These are phyloP conservation scores for Drosophila parthenogenetica DNA, from an alignment of 2,888 invertebrate genomes.

Conservation along the genomic window DNA sequence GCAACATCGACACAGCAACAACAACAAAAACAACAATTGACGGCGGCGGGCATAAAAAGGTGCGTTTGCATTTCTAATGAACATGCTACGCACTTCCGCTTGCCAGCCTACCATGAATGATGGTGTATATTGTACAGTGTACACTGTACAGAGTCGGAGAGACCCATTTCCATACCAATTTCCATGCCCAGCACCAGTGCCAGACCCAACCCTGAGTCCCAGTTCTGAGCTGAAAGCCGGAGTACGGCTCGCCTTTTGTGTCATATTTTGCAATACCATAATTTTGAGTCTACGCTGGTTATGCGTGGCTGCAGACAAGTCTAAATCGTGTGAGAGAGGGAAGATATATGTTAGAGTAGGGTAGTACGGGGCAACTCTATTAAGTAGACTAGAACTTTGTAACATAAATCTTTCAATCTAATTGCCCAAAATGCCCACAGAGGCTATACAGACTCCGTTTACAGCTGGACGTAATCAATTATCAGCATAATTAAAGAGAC, in stretches of 20 bases:
- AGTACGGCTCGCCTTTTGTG: constrained; percentile 61
- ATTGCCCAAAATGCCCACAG: constrained; percentile 47
- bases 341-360: not conserved
- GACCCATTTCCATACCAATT: constrained; percentile 22
- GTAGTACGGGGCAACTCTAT: constrained; percentile 5
- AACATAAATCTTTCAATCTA: constrained; percentile 66
- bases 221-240: constrained; percentile 11
- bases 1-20: constrained; percentile 33
- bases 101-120: constrained; percentile 72
- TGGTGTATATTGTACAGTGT: constrained; percentile 30
- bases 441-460: constrained; percentile 17
- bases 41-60: constrained; percentile 69
- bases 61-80: constrained; percentile 83
- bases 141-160: constrained; percentile 11
- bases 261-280: constrained; percentile 78
- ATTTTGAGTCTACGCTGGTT: constrained; percentile 62
- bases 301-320: constrained; percentile 64
- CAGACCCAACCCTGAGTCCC: constrained; percentile 30
- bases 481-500: constrained; percentile 70
- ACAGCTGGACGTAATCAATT: constrained; percentile 67
- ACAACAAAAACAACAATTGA: constrained; percentile 6
- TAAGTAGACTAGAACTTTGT: constrained; percentile 22
- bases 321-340: constrained; percentile 4
- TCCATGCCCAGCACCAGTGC: constrained; percentile 34
- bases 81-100: constrained; percentile 83